phyloP scores from a whole-genome alignment of 2,888 invertebrate species.

The Drosophila hamatofila region DNA sequence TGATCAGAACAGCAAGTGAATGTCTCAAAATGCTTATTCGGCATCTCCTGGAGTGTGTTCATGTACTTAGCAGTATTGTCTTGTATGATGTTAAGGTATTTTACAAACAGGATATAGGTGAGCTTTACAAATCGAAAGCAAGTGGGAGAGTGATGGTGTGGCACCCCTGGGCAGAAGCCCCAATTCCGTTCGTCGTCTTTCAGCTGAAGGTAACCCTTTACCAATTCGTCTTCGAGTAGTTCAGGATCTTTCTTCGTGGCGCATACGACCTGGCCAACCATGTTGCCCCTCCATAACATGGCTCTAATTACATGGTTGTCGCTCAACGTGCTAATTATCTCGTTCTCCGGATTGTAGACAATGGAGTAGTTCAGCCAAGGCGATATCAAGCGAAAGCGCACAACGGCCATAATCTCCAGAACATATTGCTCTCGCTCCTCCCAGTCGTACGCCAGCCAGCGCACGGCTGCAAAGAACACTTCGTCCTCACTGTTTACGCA shows the following conservation, averaged over 20 bases:
- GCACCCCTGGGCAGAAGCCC: slow-evolving; percentile 38
- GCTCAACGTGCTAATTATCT: slow-evolving; percentile 9
- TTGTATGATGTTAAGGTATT: not conserved
- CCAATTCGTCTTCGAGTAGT: rapidly evolving
- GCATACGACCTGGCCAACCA: not conserved
- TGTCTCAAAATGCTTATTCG: not conserved
- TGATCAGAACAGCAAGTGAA: no score
- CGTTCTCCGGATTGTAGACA: slow-evolving; percentile 8
- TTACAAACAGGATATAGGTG: slow-evolving; percentile 19
- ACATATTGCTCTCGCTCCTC: slow-evolving; percentile 6
- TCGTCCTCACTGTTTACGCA: slow-evolving; percentile 57
- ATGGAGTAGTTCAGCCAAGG: slow-evolving; percentile 37
- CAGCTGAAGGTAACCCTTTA: rapidly evolving
- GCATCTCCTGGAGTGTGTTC: not conserved
- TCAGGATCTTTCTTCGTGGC: not conserved
- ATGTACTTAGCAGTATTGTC: not conserved
- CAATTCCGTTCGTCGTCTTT: slow-evolving; percentile 32
- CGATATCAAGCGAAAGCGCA: slow-evolving; percentile 35
- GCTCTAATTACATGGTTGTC: not conserved
- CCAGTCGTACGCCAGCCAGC: slow-evolving; percentile 47
- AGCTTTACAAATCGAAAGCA: slow-evolving; percentile 28
- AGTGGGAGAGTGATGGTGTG: slow-evolving; percentile 41
- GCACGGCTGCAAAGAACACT: slow-evolving; percentile 41
- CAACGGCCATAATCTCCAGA: slow-evolving; percentile 2
- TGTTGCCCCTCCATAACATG: slow-evolving; percentile 26